Conservation (phyloP, 2,113 vertebrate genomes). For the Chiloscyllium plagiosum region DNA sequence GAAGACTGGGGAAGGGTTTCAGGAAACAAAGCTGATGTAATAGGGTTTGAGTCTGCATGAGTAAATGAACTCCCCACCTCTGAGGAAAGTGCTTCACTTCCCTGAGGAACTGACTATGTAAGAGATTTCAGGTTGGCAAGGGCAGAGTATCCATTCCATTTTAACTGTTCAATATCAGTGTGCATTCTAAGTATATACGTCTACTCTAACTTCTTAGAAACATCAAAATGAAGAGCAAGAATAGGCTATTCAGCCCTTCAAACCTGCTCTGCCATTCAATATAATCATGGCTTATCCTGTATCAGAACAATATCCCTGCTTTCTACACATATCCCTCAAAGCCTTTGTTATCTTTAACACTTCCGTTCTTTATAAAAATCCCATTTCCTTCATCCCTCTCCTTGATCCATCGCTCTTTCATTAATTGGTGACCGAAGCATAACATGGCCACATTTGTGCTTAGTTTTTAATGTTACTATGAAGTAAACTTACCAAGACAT, state of each 20-base stretch:
- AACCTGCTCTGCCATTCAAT: no score
- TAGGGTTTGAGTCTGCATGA: not conserved
- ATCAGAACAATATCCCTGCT: no score
- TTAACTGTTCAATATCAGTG: not conserved
- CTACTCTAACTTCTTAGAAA: not conserved
- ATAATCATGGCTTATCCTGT: no score
- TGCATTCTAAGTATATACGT: not conserved
- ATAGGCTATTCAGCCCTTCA: no score
- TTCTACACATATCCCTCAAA: no score
- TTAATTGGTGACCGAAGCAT: not conserved
- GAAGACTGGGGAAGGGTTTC: not conserved
- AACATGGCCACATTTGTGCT: not conserved
- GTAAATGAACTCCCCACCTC: not conserved
- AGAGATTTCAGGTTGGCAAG: not conserved
- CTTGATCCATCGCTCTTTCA: not conserved
- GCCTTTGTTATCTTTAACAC: not conserved
- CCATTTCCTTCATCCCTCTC: not conserved
- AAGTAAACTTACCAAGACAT: constrained; percentile 77
- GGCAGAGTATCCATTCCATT: not conserved
- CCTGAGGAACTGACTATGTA: not conserved
- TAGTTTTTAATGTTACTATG: not conserved
- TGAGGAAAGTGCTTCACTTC: not conserved
- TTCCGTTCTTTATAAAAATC: not conserved
- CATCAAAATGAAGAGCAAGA: no score
- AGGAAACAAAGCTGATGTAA: not conserved